Evolutionary conservation across 2,113 vertebrate species (phyloP), one percentile per base, ranked within the genome.

Genomic region (Scomber japonicus): DNA sequence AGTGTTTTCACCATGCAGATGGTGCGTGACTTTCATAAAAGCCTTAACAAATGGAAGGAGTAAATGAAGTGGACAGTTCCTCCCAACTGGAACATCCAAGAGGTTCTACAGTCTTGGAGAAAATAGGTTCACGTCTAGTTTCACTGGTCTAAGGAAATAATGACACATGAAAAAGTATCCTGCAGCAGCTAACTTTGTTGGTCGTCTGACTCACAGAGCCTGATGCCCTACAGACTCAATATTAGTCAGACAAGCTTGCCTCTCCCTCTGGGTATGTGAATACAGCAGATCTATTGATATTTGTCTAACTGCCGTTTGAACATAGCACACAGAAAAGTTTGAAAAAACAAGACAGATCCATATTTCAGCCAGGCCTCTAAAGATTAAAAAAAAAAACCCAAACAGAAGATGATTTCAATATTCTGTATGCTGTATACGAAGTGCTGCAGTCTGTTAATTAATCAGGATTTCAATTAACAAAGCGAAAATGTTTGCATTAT

Each of bases 31-130:
- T 89, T 67, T 80, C 59, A 83, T 81, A 88, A 90, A 82, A 77
- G 69, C 81, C 56, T 68, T 90, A 85, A 90, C 89, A 91, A 90
- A 91, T 91, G 80, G 87, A 83, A 74, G 77, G 21, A 84, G 73
- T 91, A 90, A 91, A 88, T 86, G 91, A 87, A 91, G 66, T 86
- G 83, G 92, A 92, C 91, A 84, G 79, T 82, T 90, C 16, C 87
- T 63, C 65, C 78, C 85, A 81, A 89, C 83, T 66, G 51, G 79
- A 91, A 93, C 87, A 79, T 88, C 75, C 78, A 65, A 72, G 76
- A 84, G 76, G 73, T 82, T 88, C 81, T 81, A 75, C 77, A 81
- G 73, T 86, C 86, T 82, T 27, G 59, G 64, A 73, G 86, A 76
- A 88, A 90, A 89, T 81, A 81, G 83, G 83, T 76, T 90, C 72